Conservation (phyloP, 2,797 vertebrate genomes). For the Columba guinea region DNA sequence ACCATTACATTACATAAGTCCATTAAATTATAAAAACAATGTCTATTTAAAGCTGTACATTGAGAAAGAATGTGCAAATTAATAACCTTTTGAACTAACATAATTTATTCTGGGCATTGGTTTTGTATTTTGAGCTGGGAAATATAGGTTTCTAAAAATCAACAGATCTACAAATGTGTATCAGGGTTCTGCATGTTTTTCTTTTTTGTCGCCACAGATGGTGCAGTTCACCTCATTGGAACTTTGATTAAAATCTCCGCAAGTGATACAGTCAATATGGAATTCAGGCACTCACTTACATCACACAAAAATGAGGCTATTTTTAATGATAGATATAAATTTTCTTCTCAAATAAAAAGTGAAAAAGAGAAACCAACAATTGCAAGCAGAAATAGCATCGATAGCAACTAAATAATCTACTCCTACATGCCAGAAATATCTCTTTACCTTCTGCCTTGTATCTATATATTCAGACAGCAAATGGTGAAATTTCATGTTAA, state of each 20-base stretch:
- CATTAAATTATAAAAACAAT: neutral
- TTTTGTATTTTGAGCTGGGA: neutral
- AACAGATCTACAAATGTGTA: conserved; percentile 18
- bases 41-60: neutral
- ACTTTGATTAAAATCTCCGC: conserved; percentile 25
- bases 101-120: neutral
- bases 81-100: neutral
- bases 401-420: neutral
- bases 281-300: neutral
- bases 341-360: conserved; percentile 2
- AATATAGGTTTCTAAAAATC: conserved; percentile 5
- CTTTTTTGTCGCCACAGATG: conserved; percentile 52
- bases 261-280: conserved; percentile 31
- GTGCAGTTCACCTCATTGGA: conserved; percentile 16
- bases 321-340: neutral
- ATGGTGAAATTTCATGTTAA: neutral
- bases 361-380: neutral
- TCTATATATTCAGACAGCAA: neutral
- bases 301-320: neutral
- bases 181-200: conserved; percentile 23
- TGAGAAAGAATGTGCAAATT: neutral
- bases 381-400: neutral
- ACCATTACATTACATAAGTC: neutral
- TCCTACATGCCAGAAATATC: neutral
- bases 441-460: neutral